Base-by-base conservation (phyloP, 2,113 vertebrate species). In the Chloropsis cyanopogon region DNA sequence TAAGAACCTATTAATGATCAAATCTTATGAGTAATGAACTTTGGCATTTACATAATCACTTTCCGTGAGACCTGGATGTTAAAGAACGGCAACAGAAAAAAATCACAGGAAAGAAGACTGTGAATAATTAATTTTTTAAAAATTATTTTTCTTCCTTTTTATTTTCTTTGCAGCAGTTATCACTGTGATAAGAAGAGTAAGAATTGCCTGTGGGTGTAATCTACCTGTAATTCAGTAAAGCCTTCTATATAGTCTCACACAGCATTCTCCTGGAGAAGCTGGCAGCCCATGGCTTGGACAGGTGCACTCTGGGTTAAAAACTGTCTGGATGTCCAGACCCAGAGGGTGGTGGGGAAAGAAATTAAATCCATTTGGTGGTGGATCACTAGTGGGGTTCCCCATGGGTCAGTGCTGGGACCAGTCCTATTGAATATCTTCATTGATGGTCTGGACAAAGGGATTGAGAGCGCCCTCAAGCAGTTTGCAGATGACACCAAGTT, bases 361-460 rank as follows among this genome's bases (percentile, higher is more conserved):
- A 10, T 28, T 23, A 20, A 10, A n/a, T 20, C 19, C 19, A 8
- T 18, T n/a, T 61, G 46, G 63, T 46, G 23, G 22, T 10, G 10
- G 23, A 10, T 53, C 16, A n/a, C 33, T 15, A 33, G 15, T 39
- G 23, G 12, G 9, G 28, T 13, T 60, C 10, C 23, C 12, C 23
- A 29, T 2, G 28, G 39, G 16, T 60, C n/a, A 33, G 16, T 35
- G 22, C 0, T 29, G 23, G 4, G 7, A 1, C 8, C 28, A 29
- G 3, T 46, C 22, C 33, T 53, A 6, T 6, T 53, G 12, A 61
- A 28, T 39, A 53, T 39, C 14, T 28, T 68, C 41, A 9, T 3
- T 5, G 7, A 12, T 39, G 7, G 33, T 14, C 7, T 28, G 46
- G 39, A 78, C 39, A 46, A 33, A 19, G 10, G n/a, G 24, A 41